Base-by-base conservation (phyloP, 2,797 vertebrate genomes). In the Oreortyx pictus region DNA sequence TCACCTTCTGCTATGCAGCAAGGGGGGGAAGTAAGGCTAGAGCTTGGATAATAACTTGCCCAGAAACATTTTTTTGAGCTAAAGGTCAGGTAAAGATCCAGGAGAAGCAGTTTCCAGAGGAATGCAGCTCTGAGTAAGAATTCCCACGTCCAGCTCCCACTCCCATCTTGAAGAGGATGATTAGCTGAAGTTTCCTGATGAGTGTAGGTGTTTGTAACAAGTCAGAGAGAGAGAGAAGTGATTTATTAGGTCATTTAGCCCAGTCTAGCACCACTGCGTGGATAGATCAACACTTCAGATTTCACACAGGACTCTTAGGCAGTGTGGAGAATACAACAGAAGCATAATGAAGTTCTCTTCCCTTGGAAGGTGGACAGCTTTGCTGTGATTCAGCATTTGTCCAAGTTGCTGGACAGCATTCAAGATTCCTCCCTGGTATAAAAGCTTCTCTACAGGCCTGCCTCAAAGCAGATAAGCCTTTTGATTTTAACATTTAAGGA, bases 81-180 rank as follows among this genome's bases (percentile, higher is more conserved):
- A 79, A 86, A 92, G 91, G 92, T 93, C 91, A 89, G 67, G 70
- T 92, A 77, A 68, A 95, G 89, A 81, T 93, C 95, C 96, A 94
- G 76, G 73, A 94, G 89, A 91, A 64, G 66, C 0, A 0, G 73
- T 64, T 92, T 96, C 66, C 93, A 88, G 76, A 94, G 90, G 84
- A 96, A 92, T 94, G 70, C 66, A 94, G 44, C 59, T 94, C 60
- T 70, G 44, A 88, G 70, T 82, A 89, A 93, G 82, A 90, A 93
- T 78, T 92, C 70, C 82, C 73, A 56, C 49, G 14, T 94, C 90
- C 82, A 83, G 86, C 93, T 94, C 94, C 93, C 93, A 94, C 93
- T 93, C 73, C 78, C 60, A 74, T 47, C 50, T 80, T 88, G 83
- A 46, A 76, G 89, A 80, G 71, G 86, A 86, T 88, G 91, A 93